Base-by-base conservation (phyloP, 2,888 invertebrate species). In the Trissolcus brochymenae region DNA sequence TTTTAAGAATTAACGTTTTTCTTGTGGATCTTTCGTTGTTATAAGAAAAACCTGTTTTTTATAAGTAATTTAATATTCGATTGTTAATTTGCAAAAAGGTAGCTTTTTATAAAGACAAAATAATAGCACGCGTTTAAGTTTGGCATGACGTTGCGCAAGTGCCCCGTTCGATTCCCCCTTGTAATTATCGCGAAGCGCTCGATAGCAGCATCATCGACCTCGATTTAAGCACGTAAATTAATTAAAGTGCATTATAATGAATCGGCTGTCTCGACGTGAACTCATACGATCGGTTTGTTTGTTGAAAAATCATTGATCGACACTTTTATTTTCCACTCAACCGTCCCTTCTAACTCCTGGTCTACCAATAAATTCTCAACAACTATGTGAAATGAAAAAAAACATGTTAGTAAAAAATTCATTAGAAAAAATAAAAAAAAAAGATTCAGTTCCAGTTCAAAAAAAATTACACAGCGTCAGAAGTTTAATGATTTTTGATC, bases 141-240 rank as follows among this genome's bases (percentile, higher is more conserved):
- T 7, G 25, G 43, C 51, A 53, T 43, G 17, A 11, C 46, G 29
- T 61, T 43, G 29, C 59, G 29, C 54, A 46, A 65, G 50, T 54
- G 41, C 51, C 19, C 55, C n/a, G 21, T 64, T 64, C 14, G 41
- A 7, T 43, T 53, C 14, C 11, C 51, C 19, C 16, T 66, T 17
- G 51, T 60, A 72, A 66, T 73, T 61, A 56, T 50, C 51, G 7
- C 7, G 16, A 21, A 49, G 21, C 59, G 35, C 41, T 55, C 59
- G 55, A 43, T 49, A 59, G 54, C 62, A 35, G 51, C 46, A 70
- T 16, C 59, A 64, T 64, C 64, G 64, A 65, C 68, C 75, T 65
- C 59, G 60, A 68, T 75, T 68, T 65, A 53, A 64, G 41, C 50
- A 6, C 43, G 68, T 51, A 59, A 75, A 68, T 70, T 68, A 68